Base-by-base conservation (phyloP, 2,113 vertebrate species). In the Anas platyrhynchos region DNA sequence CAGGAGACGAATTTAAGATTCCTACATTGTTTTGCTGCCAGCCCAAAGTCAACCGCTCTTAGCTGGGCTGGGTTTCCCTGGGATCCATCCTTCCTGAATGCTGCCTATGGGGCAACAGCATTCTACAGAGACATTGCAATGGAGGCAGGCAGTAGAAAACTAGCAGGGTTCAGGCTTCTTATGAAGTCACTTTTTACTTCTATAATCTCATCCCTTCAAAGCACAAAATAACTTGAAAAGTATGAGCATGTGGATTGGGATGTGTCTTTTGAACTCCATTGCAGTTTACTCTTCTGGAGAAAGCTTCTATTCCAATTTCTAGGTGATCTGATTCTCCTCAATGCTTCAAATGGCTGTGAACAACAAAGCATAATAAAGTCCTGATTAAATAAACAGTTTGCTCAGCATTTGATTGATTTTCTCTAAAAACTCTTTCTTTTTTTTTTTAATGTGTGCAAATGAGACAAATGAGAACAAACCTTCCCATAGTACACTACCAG, bases 1-100 rank as follows among this genome's bases (percentile, higher is more conserved):
- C 41, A 91, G 29, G 50, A 94, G 31, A 4, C 46, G 32, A 88
- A 88, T 84, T 94, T 86, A 91, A 94, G 41, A 91, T 86, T 36
- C 55, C 32, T 36, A 41, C 27, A 18, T 55, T 83, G 74, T 56
- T 91, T 55, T 71, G 26, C 73, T 94, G 52, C 74, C 89, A 86
- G 77, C 52, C 26, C 68, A 86, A 83, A 76, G 76, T 86, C 65
- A 83, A 27, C 9, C 9, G 22, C 41, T 81, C 11, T 18, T 38
- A 29, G 18, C 31, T 38, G 48, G 21, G 18, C 32, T 88, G 59
- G 14, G 20, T 88, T 90, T 88, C 44, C 20, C 52, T 3, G 2
- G 48, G 31, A 20, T 25, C 12, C 52, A 61, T 3, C 71, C 54
- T 93, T 72, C 54, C 46, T 22, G 82, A 12, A 17, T 41, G 29